Percentiles rank a stretch among this genome's conserved stretches.
Conservation (phyloP, 1,140 invertebrate genomes). For the Drosophila triauraria region DNA sequence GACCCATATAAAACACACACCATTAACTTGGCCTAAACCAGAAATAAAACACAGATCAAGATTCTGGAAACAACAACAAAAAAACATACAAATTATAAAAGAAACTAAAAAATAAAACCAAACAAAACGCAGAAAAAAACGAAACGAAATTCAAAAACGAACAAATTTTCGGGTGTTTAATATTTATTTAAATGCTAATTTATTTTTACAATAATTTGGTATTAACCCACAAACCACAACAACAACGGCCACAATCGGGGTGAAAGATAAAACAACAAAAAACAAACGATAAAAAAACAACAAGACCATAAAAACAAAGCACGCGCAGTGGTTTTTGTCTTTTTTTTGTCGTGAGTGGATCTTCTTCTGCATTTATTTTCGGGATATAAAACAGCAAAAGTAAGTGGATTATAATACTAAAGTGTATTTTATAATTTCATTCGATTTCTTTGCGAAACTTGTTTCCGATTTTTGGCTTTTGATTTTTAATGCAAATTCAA, state of each 20-base stretch:
- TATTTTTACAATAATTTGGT: conserved; percentile 74
- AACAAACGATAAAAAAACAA: conserved; percentile 31
- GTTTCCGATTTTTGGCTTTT: conserved; percentile 36
- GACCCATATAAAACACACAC: conserved; percentile 32
- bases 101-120: conserved; percentile 3
- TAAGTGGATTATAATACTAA: conserved; percentile 55
- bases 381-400: conserved; percentile 73
- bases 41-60: conserved; percentile 26
- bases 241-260: conserved; percentile 31
- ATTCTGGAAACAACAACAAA: conserved; percentile 33
- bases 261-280: conserved; percentile 41
- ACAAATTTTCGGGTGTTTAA: conserved; percentile 36
- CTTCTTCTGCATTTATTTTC: conserved; percentile 26
- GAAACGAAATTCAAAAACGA: conserved; percentile 27
- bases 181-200: conserved; percentile 77
- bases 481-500: conserved; percentile 72
- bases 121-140: conserved; percentile 18
- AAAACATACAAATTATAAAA: conserved; percentile 4
- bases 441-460: conserved; percentile 47
- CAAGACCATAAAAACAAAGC: conserved; percentile 25
- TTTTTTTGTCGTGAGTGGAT: conserved; percentile 14
- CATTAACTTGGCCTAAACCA: conserved; percentile 15
- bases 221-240: conserved; percentile 69
- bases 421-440: conserved; percentile 50
- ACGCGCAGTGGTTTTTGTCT: conserved; percentile 18